phyloP scores from a whole-genome alignment of 1,140 invertebrate genomes.

The Pogonus chalceus region DNA sequence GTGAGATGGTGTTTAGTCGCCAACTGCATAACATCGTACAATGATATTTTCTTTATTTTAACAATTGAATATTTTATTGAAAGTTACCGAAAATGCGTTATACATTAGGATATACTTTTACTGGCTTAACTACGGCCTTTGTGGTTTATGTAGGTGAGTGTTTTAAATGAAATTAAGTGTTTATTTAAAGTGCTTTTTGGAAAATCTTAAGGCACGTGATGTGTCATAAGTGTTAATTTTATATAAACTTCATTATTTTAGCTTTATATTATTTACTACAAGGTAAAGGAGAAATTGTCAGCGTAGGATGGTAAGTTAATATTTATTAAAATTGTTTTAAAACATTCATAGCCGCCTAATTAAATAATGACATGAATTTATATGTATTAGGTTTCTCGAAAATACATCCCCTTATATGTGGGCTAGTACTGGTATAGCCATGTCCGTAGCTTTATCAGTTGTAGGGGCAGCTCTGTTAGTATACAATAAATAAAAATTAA shows the following conservation, averaged over 20 bases:
- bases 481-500: background rate
- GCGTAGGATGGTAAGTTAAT: conserved; percentile 64
- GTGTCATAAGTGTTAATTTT: background rate
- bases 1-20: background rate
- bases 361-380: conserved; percentile 3
- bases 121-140: background rate
- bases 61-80: background rate
- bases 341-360: background rate
- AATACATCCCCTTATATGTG: conserved; percentile 88
- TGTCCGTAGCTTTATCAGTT: conserved; percentile 89
- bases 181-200: background rate
- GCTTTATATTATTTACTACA: conserved; percentile 72
- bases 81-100: background rate
- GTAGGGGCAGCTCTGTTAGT: conserved; percentile 90
- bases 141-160: background rate
- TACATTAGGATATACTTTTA: background rate
- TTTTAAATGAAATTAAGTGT: background rate
- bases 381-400: conserved; percentile 56
- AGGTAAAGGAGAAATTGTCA: conserved; percentile 77
- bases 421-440: conserved; percentile 81
- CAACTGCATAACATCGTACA: background rate
- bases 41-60: no score
- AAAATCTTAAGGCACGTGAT: background rate
- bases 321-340: no score
- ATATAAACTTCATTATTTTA: conserved; percentile 25